These are phyloP conservation scores for Julus scanicus DNA, from an alignment of 2,888 invertebrate genomes.

Conservation along the genomic window DNA sequence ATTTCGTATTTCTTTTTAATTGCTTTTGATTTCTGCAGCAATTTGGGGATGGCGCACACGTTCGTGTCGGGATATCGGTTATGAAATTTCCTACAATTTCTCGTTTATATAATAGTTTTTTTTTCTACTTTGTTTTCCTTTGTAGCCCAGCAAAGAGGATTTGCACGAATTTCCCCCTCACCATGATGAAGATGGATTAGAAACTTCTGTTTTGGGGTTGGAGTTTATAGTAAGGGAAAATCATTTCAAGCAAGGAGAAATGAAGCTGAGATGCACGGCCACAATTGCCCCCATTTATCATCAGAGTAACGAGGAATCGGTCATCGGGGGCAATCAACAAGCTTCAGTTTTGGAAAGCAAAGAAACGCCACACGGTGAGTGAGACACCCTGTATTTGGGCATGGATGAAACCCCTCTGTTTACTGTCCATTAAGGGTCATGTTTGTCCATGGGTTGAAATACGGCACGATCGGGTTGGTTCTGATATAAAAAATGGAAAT, in stretches of 20 bases:
- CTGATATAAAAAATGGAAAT: too few species aligned
- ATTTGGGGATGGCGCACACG: not conserved
- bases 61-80: not conserved
- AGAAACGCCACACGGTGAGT: conserved; percentile 68
- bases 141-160: not conserved
- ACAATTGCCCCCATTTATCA: conserved; percentile 88
- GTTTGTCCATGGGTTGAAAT: not conserved
- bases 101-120: not conserved
- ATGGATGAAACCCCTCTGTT: too few species aligned
- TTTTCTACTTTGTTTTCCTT: not conserved
- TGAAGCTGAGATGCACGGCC: conserved; percentile 89
- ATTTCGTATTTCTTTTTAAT: conserved; percentile 38
- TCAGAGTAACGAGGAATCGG: conserved; percentile 86
- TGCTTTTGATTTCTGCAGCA: conserved; percentile 28
- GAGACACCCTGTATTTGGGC: not conserved
- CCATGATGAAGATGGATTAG: conserved; percentile 72
- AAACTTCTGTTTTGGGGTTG: conserved; percentile 80
- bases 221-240: conserved; percentile 83
- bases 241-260: conserved; percentile 83
- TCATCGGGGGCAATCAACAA: conserved; percentile 72
- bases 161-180: not conserved
- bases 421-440: too few species aligned
- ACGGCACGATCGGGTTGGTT: too few species aligned
- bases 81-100: not conserved
- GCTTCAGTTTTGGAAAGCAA: conserved; percentile 82